Percentiles rank a stretch among this genome's conserved stretches.
Conservation (phyloP, 2,888 invertebrate genomes). For the Pristionchus entomophagus region DNA sequence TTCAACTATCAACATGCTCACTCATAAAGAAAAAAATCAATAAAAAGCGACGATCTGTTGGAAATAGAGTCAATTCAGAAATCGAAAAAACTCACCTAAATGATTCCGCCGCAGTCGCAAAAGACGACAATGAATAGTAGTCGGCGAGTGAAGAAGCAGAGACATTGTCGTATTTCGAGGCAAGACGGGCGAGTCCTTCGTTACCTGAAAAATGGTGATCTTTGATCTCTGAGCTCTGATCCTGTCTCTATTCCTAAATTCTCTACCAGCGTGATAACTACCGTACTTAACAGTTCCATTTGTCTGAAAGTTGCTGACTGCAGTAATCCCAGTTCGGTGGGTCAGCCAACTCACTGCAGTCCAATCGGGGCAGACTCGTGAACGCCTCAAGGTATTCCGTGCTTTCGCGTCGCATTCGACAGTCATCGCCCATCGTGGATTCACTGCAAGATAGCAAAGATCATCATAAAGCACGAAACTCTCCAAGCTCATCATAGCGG, state of each 20-base stretch:
- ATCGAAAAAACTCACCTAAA: not conserved
- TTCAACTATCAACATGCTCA: too few relatives aligned
- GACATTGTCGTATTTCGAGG: slow-evolving; percentile 65
- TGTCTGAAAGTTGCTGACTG: not conserved
- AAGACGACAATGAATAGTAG: slow-evolving; percentile 37
- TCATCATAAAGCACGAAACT: too few relatives aligned
- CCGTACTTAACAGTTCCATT: too few relatives aligned
- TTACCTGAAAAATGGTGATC: slow-evolving; percentile 35
- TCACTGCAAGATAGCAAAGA: not conserved
- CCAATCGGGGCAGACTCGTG: slow-evolving; percentile 35
- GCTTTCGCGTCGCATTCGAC: slow-evolving; percentile 11
- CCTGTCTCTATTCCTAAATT: too few relatives aligned
- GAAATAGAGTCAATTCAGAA: not conserved
- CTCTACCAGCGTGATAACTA: too few relatives aligned
- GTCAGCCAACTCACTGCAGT: slow-evolving; percentile 20
- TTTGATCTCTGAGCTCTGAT: not conserved
- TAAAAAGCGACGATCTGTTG: too few relatives aligned
- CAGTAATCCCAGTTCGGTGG: not conserved
- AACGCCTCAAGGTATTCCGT: slow-evolving; percentile 38
- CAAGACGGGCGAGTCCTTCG: slow-evolving; percentile 56
- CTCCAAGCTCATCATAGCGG: too few relatives aligned
- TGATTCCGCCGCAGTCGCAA: not conserved
- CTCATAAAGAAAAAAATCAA: not conserved
- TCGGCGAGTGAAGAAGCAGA: slow-evolving; percentile 63
- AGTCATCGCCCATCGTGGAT: not conserved